Conservation (phyloP, 2,888 invertebrate species). For the Diplolepis rosae region DNA sequence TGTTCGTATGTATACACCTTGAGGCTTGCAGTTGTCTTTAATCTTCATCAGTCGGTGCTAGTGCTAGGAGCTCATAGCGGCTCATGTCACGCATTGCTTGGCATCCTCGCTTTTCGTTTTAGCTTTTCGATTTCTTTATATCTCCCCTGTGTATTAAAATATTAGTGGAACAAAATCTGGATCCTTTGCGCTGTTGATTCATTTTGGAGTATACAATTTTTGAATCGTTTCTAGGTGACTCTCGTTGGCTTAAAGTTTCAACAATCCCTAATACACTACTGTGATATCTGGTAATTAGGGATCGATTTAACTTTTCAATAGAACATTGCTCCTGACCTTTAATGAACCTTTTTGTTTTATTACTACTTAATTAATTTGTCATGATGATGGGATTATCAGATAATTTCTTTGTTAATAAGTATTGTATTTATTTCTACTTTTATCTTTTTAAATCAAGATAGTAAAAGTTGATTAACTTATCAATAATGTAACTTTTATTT, state of each 20-base stretch:
- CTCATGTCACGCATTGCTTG: conserved; percentile 32
- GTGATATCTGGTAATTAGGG: conserved; percentile 14
- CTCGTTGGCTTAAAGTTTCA: neutral
- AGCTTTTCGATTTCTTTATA: conserved; percentile 22
- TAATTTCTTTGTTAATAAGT: neutral
- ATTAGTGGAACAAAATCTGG: neutral
- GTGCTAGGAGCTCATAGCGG: no score
- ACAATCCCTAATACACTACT: conserved; percentile 17
- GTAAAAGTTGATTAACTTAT: no score
- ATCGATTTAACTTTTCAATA: conserved; percentile 8
- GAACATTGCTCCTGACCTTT: neutral
- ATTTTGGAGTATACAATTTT: neutral
- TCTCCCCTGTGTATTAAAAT: neutral
- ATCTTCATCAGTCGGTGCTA: conserved; percentile 39
- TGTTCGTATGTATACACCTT: conserved; percentile 44
- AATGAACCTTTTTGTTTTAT: neutral
- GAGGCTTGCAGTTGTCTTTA: conserved; percentile 43
- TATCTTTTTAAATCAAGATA: no score
- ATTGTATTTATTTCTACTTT: no score
- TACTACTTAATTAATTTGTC: neutral
- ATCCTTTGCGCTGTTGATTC: neutral
- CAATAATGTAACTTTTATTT: no score
- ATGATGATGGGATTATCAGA: no score
- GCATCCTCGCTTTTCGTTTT: conserved; percentile 23
- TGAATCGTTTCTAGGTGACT: neutral